Evolutionary conservation across 2,113 vertebrate genomes (phyloP), one percentile per base, ranked within the genome.

Genomic region (Nesogale talazaci): DNA sequence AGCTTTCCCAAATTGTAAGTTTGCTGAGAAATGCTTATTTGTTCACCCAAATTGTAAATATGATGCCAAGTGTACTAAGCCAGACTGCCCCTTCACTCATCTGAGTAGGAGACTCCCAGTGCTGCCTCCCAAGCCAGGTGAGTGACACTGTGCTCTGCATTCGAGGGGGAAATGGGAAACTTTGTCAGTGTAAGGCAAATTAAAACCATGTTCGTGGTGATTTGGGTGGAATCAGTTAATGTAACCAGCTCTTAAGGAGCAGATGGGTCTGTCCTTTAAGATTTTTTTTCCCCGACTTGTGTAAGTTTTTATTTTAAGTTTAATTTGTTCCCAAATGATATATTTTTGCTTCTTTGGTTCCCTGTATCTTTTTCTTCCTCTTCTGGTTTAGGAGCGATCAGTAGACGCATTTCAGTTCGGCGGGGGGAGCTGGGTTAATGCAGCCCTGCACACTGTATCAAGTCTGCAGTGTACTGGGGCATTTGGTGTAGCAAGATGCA

Each of bases 21-120:
- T 99, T 98, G 99, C 99, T 89, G 99, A 99, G 84, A 99, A 99
- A 97, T 99, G 99, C 96, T 98, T 99, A 90, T 99, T 99, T 97
- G 98, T 99, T 95, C 99, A 99, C 95, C 99, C 99, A 10, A 99
- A 99, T 95, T 99, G 99, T 98, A 99, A 99, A 98, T 99, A 99
- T 0, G 99, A 99, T 67, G 98, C 98, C 0, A 99, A 99, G 86
- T 99, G 99, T 83, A 98, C 98, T 86, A 99, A 99, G 93, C 97
- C 98, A 38, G 99, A 99, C 91, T 99, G 99, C 96, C 99, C 99
- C 20, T 99, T 99, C 97, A 99, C 99, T 79, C 99, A 99, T 0
- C 98, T 98, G 96, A 99, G 98, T 93, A 97, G 98, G 88, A 97
- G 98, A 91, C 61, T 42, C 14, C 96, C 98, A 12, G 92, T 98